Evolutionary conservation across 2,797 vertebrate species (phyloP).

Genomic region (Sylvilagus floridanus): DNA sequence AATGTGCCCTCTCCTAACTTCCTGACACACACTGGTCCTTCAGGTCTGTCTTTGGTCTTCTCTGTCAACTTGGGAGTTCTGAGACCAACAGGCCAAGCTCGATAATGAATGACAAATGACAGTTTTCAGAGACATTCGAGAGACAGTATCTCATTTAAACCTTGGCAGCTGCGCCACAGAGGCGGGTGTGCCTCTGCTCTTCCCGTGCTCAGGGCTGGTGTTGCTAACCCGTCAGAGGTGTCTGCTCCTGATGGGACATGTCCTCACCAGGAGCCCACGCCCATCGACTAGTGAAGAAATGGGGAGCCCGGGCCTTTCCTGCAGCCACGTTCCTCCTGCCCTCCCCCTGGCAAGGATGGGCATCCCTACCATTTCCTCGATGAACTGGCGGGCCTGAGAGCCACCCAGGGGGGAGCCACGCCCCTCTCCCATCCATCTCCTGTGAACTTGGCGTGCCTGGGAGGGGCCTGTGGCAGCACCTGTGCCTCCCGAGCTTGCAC

Average conservation of each 20-base stretch:
- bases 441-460: neutral
- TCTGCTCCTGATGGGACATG: neutral
- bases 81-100: no score
- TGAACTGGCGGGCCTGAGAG: neutral
- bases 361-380: neutral
- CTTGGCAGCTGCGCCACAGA: neutral
- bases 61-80: no score
- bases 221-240: neutral
- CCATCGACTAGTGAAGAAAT: neutral
- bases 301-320: neutral
- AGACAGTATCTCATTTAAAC: neutral
- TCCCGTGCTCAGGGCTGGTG: neutral
- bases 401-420: neutral
- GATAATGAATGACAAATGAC: no score
- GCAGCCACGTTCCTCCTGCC: neutral
- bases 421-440: neutral
- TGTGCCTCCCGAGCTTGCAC: neutral
- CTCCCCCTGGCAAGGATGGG: neutral
- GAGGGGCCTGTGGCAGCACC: accelerated
- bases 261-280: neutral
- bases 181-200: neutral
- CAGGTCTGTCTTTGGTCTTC: no score
- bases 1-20: no score
- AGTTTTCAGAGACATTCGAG: neutral
- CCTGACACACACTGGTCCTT: no score